Evolutionary conservation across 2,888 invertebrate species (phyloP).

Genomic region (Endomychus coccineus): DNA sequence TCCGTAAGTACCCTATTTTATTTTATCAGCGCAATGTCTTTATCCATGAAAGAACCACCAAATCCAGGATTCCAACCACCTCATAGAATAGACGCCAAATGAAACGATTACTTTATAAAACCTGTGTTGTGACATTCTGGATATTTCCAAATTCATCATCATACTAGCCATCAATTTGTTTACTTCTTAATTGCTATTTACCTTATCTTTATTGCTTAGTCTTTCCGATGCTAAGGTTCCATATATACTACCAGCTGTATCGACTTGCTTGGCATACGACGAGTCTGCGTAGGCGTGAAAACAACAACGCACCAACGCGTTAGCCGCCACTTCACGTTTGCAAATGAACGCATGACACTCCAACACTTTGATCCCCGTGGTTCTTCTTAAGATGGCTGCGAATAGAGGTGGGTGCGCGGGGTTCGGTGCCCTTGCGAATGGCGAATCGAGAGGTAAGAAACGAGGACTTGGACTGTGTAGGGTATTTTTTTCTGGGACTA

Average conservation of each 20-base stretch:
- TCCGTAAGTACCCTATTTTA: too few species aligned
- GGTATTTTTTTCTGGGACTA: conserved; percentile 45
- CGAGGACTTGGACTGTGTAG: conserved; percentile 63
- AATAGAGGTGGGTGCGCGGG: conserved; percentile 93
- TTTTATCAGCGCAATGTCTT: too few species aligned
- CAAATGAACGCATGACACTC: conserved; percentile 99
- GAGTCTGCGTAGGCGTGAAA: conserved; percentile 97
- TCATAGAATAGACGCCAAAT: too few species aligned
- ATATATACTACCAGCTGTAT: conserved; percentile 49
- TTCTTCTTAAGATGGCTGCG: conserved; percentile 91
- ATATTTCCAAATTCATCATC: too few species aligned
- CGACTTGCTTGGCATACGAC: conserved; percentile 80
- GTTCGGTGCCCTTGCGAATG: conserved; percentile 87
- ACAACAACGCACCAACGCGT: conserved; percentile 93
- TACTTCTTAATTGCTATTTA: too few species aligned
- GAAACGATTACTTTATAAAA: too few species aligned
- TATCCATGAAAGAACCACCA: too few species aligned
- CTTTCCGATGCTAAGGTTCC: conserved; percentile 40
- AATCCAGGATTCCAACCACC: too few species aligned
- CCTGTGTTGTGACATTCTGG: too few species aligned
- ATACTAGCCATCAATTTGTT: too few species aligned
- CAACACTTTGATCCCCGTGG: conserved; percentile 93
- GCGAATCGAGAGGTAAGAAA: conserved; percentile 92
- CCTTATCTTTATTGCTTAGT: conserved; percentile 40
- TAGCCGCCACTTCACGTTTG: conserved; percentile 92